Conservation (phyloP, 1,140 invertebrate species). For the Argopecten irradians region DNA sequence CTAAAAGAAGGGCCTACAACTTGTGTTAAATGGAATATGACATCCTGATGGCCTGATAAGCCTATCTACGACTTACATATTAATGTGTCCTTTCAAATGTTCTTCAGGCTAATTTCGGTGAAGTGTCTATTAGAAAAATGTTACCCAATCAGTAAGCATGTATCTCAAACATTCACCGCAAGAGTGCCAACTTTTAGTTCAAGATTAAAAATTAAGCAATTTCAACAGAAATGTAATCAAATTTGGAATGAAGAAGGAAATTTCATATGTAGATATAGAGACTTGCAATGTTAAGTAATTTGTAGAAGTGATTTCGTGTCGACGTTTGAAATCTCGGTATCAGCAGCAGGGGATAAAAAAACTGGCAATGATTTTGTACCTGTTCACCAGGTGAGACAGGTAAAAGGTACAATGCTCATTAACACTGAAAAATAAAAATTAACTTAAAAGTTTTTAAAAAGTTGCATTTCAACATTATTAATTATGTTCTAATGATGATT, state of each 20-base stretch:
- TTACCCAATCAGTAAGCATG: neutral
- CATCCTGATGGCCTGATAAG: constrained; percentile 20
- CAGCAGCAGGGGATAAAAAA: neutral
- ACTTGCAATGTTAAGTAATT: neutral
- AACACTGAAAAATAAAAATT: too few species aligned
- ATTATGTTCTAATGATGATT: too few species aligned
- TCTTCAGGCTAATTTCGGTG: neutral
- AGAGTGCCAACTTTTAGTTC: constrained; percentile 4
- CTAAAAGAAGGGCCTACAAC: neutral
- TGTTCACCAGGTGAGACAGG: constrained; percentile 14
- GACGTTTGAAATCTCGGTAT: neutral
- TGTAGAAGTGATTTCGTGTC: neutral
- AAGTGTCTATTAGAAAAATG: constrained; percentile 12
- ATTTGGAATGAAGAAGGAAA: constrained; percentile 17
- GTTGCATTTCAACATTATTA: too few species aligned
- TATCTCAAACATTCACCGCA: neutral
- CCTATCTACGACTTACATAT: neutral
- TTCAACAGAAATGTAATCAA: constrained; percentile 16
- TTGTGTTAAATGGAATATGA: constrained; percentile 8
- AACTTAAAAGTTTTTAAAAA: neutral
- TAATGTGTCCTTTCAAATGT: neutral
- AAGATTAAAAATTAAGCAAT: constrained; percentile 23
- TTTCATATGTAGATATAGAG: neutral
- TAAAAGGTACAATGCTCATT: neutral
- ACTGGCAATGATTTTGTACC: neutral